Conservation (phyloP, 2,113 vertebrate genomes). For the Merops nubicus region DNA sequence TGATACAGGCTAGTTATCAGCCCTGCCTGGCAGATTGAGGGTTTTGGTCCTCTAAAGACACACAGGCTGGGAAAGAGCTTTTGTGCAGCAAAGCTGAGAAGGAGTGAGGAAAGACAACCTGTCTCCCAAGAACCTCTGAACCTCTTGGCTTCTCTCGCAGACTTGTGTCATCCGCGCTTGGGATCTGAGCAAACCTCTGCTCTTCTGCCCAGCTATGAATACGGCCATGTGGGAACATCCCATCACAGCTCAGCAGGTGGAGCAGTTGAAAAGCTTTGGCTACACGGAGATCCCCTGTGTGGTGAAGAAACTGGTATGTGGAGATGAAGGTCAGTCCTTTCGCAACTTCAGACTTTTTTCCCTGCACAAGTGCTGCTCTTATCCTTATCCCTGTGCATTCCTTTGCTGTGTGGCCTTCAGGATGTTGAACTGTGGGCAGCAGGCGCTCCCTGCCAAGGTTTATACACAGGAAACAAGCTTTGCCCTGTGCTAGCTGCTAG, state of each 20-base stretch:
- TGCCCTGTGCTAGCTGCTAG: background rate
- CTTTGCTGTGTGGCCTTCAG: background rate
- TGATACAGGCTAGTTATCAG: background rate
- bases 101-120: background rate
- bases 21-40: background rate
- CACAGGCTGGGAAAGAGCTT: background rate
- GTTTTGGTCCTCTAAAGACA: background rate
- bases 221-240: constrained; percentile 97
- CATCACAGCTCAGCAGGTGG: constrained; percentile 86
- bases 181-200: constrained; percentile 87
- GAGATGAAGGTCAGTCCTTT: constrained; percentile 88
- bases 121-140: background rate
- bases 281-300: constrained; percentile 92
- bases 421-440: background rate
- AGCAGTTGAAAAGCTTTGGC: constrained; percentile 85
- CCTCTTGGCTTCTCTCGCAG: constrained; percentile 59
- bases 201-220: constrained; percentile 99
- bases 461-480: background rate
- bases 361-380: background rate
- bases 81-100: background rate
- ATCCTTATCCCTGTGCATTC: background rate
- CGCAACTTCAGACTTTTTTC: background rate
- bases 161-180: constrained; percentile 94
- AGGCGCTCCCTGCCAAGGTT: background rate
- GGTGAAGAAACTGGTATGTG: constrained; percentile 90